Conservation (phyloP, 2,113 vertebrate species). For the Hippocampus comes region DNA sequence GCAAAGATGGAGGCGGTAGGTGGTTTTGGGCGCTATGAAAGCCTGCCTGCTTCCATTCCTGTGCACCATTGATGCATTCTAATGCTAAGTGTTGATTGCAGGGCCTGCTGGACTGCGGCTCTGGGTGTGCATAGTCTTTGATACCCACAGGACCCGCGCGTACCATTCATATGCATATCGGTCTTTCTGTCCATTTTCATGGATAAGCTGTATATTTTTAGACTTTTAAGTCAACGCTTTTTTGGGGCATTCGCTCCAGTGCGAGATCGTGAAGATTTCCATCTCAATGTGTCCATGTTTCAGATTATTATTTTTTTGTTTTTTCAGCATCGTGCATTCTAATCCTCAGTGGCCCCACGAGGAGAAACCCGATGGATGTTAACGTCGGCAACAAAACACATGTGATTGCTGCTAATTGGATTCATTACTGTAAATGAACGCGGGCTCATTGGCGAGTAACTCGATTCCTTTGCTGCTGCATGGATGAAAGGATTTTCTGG, state of each 20-base stretch:
- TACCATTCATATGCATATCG: slow-evolving; percentile 66
- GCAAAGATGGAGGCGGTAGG: slow-evolving; percentile 56
- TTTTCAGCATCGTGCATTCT: slow-evolving; percentile 25
- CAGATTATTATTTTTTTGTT: slow-evolving; percentile 8
- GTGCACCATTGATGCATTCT: slow-evolving; percentile 69
- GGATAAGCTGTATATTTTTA: slow-evolving; percentile 31
- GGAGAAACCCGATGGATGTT: slow-evolving; percentile 31
- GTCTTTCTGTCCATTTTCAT: slow-evolving; percentile 21
- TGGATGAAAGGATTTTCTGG: neutral
- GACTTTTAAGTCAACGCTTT: slow-evolving; percentile 44
- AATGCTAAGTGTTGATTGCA: slow-evolving; percentile 68
- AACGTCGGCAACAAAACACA: neutral
- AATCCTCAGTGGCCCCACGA: slow-evolving; percentile 29
- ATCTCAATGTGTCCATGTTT: slow-evolving; percentile 59
- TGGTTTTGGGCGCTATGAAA: slow-evolving; percentile 58
- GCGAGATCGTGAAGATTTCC: slow-evolving; percentile 51
- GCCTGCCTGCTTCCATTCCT: slow-evolving; percentile 55
- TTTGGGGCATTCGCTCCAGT: slow-evolving; percentile 31
- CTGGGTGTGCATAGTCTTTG: slow-evolving; percentile 58
- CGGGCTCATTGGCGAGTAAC: neutral
- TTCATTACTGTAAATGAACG: neutral
- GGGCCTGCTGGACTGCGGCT: slow-evolving; percentile 56
- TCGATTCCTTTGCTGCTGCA: neutral
- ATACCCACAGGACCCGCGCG: slow-evolving; percentile 58
- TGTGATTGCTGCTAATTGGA: neutral